phyloP scores from a whole-genome alignment of 1,140 invertebrate species.

The Drosophila novamexicana region DNA sequence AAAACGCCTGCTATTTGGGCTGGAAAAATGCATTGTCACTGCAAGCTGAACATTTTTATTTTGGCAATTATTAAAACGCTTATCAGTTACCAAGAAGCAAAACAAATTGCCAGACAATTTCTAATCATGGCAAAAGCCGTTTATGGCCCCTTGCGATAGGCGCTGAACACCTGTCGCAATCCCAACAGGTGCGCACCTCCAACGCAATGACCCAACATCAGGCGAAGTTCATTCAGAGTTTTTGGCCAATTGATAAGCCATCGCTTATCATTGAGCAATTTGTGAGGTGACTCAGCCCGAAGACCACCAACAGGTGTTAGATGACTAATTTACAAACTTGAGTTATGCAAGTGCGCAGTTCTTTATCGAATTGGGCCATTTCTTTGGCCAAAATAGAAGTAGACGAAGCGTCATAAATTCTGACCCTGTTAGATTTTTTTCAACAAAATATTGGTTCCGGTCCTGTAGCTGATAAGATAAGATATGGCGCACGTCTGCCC shows the following conservation, averaged over 20 bases:
- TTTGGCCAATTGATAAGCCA: conserved; percentile 14
- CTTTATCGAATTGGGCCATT: neutral
- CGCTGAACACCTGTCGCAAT: conserved; percentile 50
- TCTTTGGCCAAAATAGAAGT: neutral
- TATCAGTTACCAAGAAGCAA: conserved; percentile 12
- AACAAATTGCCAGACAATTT: conserved; percentile 34
- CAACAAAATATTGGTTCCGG: conserved; percentile 13
- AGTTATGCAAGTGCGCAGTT: neutral
- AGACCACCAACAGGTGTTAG: conserved; percentile 47
- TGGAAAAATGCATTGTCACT: conserved; percentile 6
- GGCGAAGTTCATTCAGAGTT: conserved; percentile 57
- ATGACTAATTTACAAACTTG: conserved; percentile 14
- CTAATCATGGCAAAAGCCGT: conserved; percentile 6
- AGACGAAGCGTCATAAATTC: neutral
- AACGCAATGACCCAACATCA: conserved; percentile 6
- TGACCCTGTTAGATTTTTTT: neutral
- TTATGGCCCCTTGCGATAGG: conserved; percentile 48
- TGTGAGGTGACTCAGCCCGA: conserved; percentile 46
- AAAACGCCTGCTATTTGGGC: neutral
- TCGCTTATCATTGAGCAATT: conserved; percentile 14
- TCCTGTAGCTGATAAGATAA: conserved; percentile 15
- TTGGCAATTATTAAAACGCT: conserved; percentile 6
- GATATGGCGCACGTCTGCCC: conserved; percentile 6
- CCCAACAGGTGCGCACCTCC: conserved; percentile 23
- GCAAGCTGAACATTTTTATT: conserved; percentile 1